Conservation (phyloP, 2,888 invertebrate species). For the Callimorpha dominula region DNA sequence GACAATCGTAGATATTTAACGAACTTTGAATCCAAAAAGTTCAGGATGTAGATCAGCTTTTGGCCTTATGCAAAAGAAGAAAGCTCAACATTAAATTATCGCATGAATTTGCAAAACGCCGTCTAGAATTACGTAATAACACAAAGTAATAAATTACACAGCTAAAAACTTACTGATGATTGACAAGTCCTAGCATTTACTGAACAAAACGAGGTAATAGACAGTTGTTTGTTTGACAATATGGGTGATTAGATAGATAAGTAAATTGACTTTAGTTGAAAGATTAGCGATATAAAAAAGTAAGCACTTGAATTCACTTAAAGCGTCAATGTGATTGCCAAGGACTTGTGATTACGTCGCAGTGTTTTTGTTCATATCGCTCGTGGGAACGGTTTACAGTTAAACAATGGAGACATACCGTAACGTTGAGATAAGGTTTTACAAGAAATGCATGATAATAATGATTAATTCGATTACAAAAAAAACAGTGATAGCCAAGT, state of each 20-base stretch:
- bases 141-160: not conserved
- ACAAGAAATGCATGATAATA: slow-evolving; percentile 45
- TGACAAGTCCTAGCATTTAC: not conserved
- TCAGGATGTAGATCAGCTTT: not conserved
- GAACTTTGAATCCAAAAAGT: not conserved
- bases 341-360: slow-evolving; percentile 57
- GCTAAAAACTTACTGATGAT: not conserved
- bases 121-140: not conserved
- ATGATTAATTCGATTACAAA: slow-evolving; percentile 14
- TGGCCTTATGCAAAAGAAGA: no score
- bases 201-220: not conserved
- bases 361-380: slow-evolving; percentile 56
- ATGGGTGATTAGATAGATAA: slow-evolving; percentile 35
- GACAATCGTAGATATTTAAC: not conserved
- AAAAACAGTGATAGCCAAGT: no score
- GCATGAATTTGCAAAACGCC: not conserved
- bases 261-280: slow-evolving; percentile 50
- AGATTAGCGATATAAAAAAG: slow-evolving; percentile 41
- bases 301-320: slow-evolving; percentile 47
- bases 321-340: slow-evolving; percentile 60
- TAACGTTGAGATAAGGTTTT: slow-evolving; percentile 33
- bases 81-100: no score
- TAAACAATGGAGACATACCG: slow-evolving; percentile 53
- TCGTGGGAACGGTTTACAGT: slow-evolving; percentile 54
- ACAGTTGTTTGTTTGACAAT: slow-evolving; percentile 37